A percentile compares a stretch with the other conserved stretches of the same genome.
phyloP scores from a whole-genome alignment of 2,113 vertebrate genomes.

The Petromus typicus region DNA sequence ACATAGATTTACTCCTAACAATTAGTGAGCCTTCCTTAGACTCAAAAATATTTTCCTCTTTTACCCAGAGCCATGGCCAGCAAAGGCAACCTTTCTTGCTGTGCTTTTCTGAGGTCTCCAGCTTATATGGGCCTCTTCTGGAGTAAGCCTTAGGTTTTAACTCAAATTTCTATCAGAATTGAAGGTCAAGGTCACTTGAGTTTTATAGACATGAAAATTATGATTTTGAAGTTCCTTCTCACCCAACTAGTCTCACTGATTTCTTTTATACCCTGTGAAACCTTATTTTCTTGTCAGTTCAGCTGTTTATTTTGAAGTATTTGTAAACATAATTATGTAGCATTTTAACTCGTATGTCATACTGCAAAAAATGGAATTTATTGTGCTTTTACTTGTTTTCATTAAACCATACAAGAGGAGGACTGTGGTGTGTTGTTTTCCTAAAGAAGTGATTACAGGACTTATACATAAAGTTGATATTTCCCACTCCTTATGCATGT shows the following conservation, averaged over 20 bases:
- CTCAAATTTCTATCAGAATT: not conserved
- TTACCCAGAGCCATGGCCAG: not conserved
- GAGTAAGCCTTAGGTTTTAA: not conserved
- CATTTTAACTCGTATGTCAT: not conserved
- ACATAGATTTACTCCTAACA: no score
- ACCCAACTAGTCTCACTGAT: not conserved
- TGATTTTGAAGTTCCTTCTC: not conserved
- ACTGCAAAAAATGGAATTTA: not conserved
- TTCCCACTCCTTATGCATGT: not conserved
- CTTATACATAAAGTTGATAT: not conserved
- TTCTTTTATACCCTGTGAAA: not conserved
- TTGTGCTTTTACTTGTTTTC: slow-evolving; percentile 27
- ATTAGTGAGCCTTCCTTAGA: not conserved
- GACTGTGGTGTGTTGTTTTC: not conserved
- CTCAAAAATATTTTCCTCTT: not conserved
- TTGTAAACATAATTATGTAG: not conserved
- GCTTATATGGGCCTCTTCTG: not conserved
- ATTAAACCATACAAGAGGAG: not conserved
- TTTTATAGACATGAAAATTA: not conserved
- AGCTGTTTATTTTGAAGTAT: slow-evolving; percentile 12
- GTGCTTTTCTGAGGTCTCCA: not conserved
- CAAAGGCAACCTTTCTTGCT: not conserved
- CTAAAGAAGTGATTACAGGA: not conserved
- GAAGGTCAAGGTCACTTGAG: not conserved
- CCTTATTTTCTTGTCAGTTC: slow-evolving; percentile 18